Base-by-base conservation (phyloP, 2,113 vertebrate species). In the Trinectes maculatus region DNA sequence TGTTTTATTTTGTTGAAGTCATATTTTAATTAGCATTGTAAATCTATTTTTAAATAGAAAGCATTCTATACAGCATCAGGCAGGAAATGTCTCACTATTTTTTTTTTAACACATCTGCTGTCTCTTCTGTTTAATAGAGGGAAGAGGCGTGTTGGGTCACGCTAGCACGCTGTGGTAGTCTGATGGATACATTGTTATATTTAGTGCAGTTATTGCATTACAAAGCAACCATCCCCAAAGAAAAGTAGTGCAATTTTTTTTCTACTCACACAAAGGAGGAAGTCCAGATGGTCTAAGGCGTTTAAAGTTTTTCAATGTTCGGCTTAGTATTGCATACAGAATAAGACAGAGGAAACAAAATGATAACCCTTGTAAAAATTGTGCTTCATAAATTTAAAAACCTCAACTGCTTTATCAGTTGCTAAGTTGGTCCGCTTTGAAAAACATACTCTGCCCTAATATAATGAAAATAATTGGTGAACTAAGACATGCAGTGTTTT, bases 141-240 rank as follows among this genome's bases (percentile, higher is more conserved):
- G 85, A 80, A 87, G 85, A 86, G 83, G 86, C 71, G 84, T 90
- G 89, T 89, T 63, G 51, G 74, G 68, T 83, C 89, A 90, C 86
- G 80, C 90, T 80, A 90, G 87, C 83, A 89, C 89, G 82, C 78
- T 79, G 70, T 83, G 78, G 80, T 87, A 63, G 85, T 91, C 86
- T 75, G 80, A 74, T 88, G 87, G 77, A 84, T 86, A 87, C 73
- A 85, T 83, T 84, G 76, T 85, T 88, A 90, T 87, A 92, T 85
- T 91, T 92, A 92, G 91, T 92, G 92, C 92, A 92, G 89, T 92
- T 92, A 92, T 92, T 93, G 91, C 91, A 92, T 91, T 85, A 91
- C 88, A 93, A 93, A 93, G 92, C 91, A 90, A 91, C 89, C 89
- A 82, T 90, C 85, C 74, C 79, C 74, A 86, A 80, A 80, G 74